These are phyloP conservation scores for Netelia virgata DNA, from an alignment of 2,888 invertebrate genomes.

Conservation along the genomic window DNA sequence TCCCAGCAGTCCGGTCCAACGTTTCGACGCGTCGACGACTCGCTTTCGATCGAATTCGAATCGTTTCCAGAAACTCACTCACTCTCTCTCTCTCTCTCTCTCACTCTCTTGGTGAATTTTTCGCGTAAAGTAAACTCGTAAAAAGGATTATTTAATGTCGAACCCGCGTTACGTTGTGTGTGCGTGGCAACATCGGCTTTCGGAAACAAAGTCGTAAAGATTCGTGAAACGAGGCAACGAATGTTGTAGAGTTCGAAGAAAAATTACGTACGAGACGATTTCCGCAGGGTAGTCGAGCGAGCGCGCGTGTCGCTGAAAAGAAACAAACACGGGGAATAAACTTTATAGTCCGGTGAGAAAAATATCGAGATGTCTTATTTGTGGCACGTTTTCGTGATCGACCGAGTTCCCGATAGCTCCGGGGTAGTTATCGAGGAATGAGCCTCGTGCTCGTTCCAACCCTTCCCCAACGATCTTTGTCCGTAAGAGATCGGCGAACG, in stretches of 20 bases:
- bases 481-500: slow-evolving; percentile 35
- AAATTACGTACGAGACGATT: neutral
- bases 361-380: slow-evolving; percentile 16
- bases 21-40: slow-evolving; percentile 9
- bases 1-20: slow-evolving; percentile 40
- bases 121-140: neutral
- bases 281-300: neutral
- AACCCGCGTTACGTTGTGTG: slow-evolving; percentile 21
- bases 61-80: slow-evolving; percentile 23
- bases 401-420: slow-evolving; percentile 23
- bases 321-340: neutral
- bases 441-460: neutral
- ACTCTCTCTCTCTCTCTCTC: too few relatives aligned
- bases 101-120: too few relatives aligned
- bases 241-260: neutral
- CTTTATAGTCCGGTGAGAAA: neutral
- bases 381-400: slow-evolving; percentile 13
- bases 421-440: slow-evolving; percentile 7
- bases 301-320: neutral
- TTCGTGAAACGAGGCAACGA: neutral
- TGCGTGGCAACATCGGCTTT: neutral
- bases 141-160: slow-evolving; percentile 23
- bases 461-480: neutral
- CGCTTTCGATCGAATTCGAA: neutral
- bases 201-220: too few relatives aligned